These are phyloP conservation scores for Spisula solida DNA, from an alignment of 2,888 invertebrate genomes.

Conservation along the genomic window DNA sequence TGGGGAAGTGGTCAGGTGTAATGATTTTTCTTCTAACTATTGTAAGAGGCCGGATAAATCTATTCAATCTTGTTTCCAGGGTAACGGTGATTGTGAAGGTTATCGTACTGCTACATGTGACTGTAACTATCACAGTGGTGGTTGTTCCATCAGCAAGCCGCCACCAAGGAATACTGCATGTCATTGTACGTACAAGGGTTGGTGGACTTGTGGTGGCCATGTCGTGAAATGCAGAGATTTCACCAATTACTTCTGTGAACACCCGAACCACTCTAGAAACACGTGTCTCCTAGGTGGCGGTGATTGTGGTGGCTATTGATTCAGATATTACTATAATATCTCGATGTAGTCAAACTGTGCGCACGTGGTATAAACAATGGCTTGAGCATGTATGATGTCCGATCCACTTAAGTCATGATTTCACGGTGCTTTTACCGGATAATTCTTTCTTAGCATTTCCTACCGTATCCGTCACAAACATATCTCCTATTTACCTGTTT, in stretches of 20 bases:
- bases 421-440: too few species aligned
- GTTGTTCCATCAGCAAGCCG: slow-evolving; percentile 32
- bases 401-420: too few species aligned
- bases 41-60: slow-evolving; percentile 36
- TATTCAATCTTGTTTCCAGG: slow-evolving; percentile 8
- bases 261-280: slow-evolving; percentile 30
- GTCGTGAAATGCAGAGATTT: slow-evolving; percentile 28
- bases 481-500: too few species aligned
- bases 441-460: too few species aligned
- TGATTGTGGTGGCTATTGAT: slow-evolving; percentile 39
- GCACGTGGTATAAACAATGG: too few species aligned
- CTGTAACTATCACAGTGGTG: slow-evolving; percentile 37
- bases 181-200: slow-evolving; percentile 40
- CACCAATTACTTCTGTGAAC: slow-evolving; percentile 17
- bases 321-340: too few species aligned
- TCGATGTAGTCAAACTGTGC: too few species aligned
- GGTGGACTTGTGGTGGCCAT: slow-evolving; percentile 47
- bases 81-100: slow-evolving; percentile 39
- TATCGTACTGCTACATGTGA: slow-evolving; percentile 31
- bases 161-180: slow-evolving; percentile 38
- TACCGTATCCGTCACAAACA: too few species aligned
- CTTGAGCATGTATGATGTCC: too few species aligned
- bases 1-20: slow-evolving; percentile 14
- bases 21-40: neutral
- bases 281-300: slow-evolving; percentile 42